phyloP scores from a whole-genome alignment of 1,140 invertebrate genomes.

The Drosophila suzukii region DNA sequence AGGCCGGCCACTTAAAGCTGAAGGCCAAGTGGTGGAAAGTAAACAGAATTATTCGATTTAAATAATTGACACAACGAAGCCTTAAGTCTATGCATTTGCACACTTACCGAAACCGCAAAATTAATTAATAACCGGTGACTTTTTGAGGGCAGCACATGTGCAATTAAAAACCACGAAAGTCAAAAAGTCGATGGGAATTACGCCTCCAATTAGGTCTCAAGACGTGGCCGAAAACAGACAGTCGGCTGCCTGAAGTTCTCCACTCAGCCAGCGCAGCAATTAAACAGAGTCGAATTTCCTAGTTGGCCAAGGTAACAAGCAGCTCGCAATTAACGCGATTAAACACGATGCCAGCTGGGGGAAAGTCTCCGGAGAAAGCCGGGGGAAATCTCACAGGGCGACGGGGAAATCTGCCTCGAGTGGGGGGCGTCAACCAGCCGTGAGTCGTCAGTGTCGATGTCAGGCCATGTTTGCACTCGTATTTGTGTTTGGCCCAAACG shows the following conservation, averaged over 20 bases:
- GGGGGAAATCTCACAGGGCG: slow-evolving; percentile 56
- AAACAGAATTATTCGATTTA: slow-evolving; percentile 45
- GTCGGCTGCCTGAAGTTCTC: slow-evolving; percentile 36
- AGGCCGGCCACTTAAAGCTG: slow-evolving; percentile 14
- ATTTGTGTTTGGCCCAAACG: slow-evolving; percentile 50
- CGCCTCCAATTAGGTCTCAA: slow-evolving; percentile 58
- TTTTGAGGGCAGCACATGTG: slow-evolving; percentile 33
- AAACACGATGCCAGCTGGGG: slow-evolving; percentile 40
- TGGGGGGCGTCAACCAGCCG: slow-evolving; percentile 10
- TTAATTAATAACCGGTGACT: slow-evolving; percentile 65
- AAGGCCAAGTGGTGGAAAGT: slow-evolving; percentile 22
- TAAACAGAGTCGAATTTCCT: slow-evolving; percentile 55
- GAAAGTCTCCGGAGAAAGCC: not conserved
- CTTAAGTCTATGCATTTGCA: slow-evolving; percentile 9
- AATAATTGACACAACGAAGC: slow-evolving; percentile 53
- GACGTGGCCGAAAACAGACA: slow-evolving; percentile 57
- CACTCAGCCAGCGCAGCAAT: slow-evolving; percentile 47
- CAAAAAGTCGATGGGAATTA: slow-evolving; percentile 39
- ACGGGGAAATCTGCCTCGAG: slow-evolving; percentile 4
- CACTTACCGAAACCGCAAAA: slow-evolving; percentile 53
- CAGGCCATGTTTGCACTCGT: slow-evolving; percentile 39
- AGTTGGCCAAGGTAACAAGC: slow-evolving; percentile 71
- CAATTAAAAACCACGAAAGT: slow-evolving; percentile 71
- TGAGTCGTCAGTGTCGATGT: slow-evolving; percentile 46
- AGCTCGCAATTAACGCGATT: slow-evolving; percentile 79